A percentile compares a stretch with the other conserved stretches of the same genome.
These are phyloP conservation scores for Dendrophyllia cribrosa DNA, from an alignment of 64 coral and sea anemone genomes.

Conservation along the genomic window DNA sequence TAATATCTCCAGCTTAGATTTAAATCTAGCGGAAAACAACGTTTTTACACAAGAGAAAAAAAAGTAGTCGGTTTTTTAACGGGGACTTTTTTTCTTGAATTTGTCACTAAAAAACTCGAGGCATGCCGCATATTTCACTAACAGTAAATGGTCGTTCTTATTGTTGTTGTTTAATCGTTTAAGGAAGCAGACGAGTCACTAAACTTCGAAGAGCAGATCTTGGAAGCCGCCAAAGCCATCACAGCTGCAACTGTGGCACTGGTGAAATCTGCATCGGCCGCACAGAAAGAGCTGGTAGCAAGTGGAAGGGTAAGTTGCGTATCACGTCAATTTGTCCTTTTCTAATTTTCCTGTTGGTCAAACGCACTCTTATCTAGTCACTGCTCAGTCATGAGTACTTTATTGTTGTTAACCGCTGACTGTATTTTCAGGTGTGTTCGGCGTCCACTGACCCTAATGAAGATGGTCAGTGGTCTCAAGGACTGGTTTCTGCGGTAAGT, in stretches of 20 bases:
- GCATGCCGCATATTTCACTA: no score
- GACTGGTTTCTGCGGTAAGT: constrained; percentile 98
- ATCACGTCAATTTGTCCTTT: neutral
- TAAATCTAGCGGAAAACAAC: no score
- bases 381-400: neutral
- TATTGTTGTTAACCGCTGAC: neutral
- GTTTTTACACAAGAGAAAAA: no score
- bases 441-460: constrained; percentile 86
- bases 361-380: no score
- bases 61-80: no score
- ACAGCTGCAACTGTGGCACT: constrained; percentile 96
- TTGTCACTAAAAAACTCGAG: no score
- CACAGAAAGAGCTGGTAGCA: constrained; percentile 92
- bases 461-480: constrained; percentile 97
- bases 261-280: constrained; percentile 93
- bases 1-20: no score
- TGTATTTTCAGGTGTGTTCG: constrained; percentile 82
- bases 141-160: neutral
- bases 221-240: constrained; percentile 96
- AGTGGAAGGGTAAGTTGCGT: constrained; percentile 74
- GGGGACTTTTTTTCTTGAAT: no score
- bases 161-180: neutral
- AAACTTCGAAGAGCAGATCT: constrained; percentile 97
- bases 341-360: no score
- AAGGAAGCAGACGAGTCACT: constrained; percentile 93